These are phyloP conservation scores for Cristatella mucedo DNA, from an alignment of 2,888 invertebrate species.

Conservation along the genomic window DNA sequence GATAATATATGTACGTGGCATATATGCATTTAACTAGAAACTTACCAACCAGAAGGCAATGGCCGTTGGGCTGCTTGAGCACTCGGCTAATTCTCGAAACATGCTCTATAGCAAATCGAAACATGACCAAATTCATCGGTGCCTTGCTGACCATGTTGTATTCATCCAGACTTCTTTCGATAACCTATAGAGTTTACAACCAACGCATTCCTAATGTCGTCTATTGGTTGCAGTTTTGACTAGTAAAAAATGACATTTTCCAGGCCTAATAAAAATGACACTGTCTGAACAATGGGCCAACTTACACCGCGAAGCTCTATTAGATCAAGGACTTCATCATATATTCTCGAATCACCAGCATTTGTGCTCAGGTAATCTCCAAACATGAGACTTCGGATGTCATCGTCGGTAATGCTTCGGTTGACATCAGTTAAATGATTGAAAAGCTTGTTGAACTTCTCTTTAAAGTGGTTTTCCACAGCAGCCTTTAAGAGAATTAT, in stretches of 20 bases:
- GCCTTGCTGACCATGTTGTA: constrained; percentile 35
- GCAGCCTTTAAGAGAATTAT: constrained; percentile 17
- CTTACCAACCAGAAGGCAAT: constrained; percentile 35
- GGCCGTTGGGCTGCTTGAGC: constrained; percentile 35
- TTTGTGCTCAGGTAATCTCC: constrained; percentile 27
- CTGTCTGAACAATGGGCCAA: too few species aligned
- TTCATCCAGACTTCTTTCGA: constrained; percentile 33
- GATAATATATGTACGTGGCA: too few species aligned
- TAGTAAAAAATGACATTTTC: too few species aligned
- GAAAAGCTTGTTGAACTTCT: constrained; percentile 28
- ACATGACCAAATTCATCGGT: constrained; percentile 38
- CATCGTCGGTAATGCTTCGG: constrained; percentile 26
- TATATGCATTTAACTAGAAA: too few species aligned
- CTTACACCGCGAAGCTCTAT: constrained; percentile 26
- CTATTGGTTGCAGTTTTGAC: too few species aligned
- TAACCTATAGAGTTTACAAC: constrained; percentile 3
- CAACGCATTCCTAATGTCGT: not conserved
- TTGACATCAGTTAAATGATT: constrained; percentile 24
- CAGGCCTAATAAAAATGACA: too few species aligned
- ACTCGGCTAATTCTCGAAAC: constrained; percentile 34
- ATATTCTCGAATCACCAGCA: constrained; percentile 21
- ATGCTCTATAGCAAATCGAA: constrained; percentile 37
- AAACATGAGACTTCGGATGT: constrained; percentile 33
- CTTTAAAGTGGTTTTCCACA: constrained; percentile 32
- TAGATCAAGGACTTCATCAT: constrained; percentile 30